phyloP scores from a whole-genome alignment of 2,888 invertebrate species.

The Beris chalybata region DNA sequence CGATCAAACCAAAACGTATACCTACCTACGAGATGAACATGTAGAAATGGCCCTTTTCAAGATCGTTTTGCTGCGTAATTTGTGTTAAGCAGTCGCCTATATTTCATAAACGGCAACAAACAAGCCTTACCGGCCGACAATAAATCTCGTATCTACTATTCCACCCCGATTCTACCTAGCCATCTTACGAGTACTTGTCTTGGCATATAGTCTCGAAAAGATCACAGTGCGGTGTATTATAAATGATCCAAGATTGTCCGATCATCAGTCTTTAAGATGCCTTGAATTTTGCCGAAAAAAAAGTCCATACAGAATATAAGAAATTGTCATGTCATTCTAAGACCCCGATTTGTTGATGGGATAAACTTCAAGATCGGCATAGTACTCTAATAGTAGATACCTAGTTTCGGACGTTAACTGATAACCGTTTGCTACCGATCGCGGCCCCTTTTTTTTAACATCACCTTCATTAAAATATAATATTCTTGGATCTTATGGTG shows the following conservation, averaged over 20 bases:
- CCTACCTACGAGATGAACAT: slow-evolving; percentile 23
- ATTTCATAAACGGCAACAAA: slow-evolving; percentile 19
- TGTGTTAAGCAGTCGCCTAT: slow-evolving; percentile 49
- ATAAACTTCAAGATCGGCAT: slow-evolving; percentile 26
- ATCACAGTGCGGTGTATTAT: slow-evolving; percentile 34
- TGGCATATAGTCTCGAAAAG: slow-evolving; percentile 20
- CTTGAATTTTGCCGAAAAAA: slow-evolving; percentile 34
- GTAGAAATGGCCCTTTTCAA: slow-evolving; percentile 18
- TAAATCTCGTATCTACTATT: slow-evolving; percentile 20
- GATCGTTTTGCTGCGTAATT: slow-evolving; percentile 52
- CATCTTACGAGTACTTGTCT: slow-evolving; percentile 14
- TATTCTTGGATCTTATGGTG: not conserved
- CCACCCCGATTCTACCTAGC: not conserved
- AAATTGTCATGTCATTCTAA: slow-evolving; percentile 27
- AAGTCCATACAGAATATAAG: slow-evolving; percentile 27
- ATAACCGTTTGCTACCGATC: slow-evolving; percentile 37
- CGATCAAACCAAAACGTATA: not conserved
- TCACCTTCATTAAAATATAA: not conserved
- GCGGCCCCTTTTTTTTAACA: not conserved
- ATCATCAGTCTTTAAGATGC: slow-evolving; percentile 31
- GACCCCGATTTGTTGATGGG: slow-evolving; percentile 21
- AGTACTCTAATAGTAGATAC: slow-evolving; percentile 21
- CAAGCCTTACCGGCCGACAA: slow-evolving; percentile 22
- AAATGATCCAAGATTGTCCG: slow-evolving; percentile 35
- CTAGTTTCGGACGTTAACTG: slow-evolving; percentile 22